phyloP scores from a whole-genome alignment of 2,797 vertebrate species.

The Notamacropus eugenii region DNA sequence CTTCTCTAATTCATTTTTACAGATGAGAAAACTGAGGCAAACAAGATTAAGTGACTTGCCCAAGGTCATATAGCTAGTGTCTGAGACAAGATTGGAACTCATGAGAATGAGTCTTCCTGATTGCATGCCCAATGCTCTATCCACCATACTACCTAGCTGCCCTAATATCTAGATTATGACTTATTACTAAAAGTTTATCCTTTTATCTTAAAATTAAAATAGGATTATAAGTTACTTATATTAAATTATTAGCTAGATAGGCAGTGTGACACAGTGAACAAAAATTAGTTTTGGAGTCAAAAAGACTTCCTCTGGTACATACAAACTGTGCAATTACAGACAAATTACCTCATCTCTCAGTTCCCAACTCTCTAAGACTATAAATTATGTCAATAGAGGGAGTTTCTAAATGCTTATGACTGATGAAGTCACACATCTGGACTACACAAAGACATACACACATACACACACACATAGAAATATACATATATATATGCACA shows the following conservation, averaged over 20 bases:
- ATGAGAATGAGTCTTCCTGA: not conserved
- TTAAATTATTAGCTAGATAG: not conserved
- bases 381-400: not conserved
- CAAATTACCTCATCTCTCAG: not conserved
- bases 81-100: not conserved
- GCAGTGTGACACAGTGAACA: not conserved
- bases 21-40: not conserved
- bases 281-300: not conserved
- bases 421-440: not conserved
- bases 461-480: too few species aligned
- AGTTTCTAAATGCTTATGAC: not conserved
- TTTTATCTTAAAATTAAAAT: slow-evolving; percentile 52
- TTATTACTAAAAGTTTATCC: slow-evolving; percentile 53
- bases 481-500: too few species aligned
- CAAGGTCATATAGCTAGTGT: not conserved
- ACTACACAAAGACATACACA: not conserved
- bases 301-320: not conserved
- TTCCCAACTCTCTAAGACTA: not conserved
- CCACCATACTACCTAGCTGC: not conserved
- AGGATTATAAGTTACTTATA: slow-evolving; percentile 39
- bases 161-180: slow-evolving; percentile 27
- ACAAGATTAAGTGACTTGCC: not conserved
- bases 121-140: not conserved
- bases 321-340: not conserved
- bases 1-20: not conserved